phyloP scores from a whole-genome alignment of 2,888 invertebrate species.

The Drepanosiphum platanoidis region DNA sequence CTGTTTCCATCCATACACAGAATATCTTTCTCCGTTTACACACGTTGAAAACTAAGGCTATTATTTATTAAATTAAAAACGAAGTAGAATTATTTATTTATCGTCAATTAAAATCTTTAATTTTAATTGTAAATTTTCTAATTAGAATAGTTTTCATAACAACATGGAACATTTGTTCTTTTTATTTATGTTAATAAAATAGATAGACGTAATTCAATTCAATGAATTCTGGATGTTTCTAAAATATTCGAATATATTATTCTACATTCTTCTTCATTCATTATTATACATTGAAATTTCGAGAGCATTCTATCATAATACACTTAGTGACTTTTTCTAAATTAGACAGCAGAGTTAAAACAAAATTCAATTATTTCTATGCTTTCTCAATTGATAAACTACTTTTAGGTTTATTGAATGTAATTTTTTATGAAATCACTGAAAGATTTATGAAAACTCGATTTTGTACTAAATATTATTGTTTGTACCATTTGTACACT shows the following conservation, averaged over 20 bases:
- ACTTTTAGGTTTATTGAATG: neutral
- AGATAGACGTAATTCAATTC: neutral
- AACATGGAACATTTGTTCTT: neutral
- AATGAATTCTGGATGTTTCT: neutral
- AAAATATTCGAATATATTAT: neutral
- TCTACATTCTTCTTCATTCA: no score
- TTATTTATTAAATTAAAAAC: constrained; percentile 19
- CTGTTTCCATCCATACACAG: constrained; percentile 36
- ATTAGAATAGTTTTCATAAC: neutral
- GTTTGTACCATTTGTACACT: no score
- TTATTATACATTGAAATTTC: no score
- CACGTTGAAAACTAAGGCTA: constrained; percentile 14
- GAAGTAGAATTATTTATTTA: constrained; percentile 23
- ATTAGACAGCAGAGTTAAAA: neutral
- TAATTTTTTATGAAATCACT: no score
- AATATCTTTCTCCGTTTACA: constrained; percentile 2
- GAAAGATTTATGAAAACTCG: no score
- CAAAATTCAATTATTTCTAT: neutral
- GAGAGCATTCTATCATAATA: no score
- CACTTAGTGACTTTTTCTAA: neutral
- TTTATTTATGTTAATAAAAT: neutral
- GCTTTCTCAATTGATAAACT: neutral
- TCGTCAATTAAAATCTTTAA: neutral
- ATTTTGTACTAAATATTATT: no score
- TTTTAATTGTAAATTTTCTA: neutral